A percentile compares a stretch with the other conserved stretches of the same genome.
Evolutionary conservation across 2,888 invertebrate genomes (phyloP).

Genomic region (Phyllotreta cruciferae): DNA sequence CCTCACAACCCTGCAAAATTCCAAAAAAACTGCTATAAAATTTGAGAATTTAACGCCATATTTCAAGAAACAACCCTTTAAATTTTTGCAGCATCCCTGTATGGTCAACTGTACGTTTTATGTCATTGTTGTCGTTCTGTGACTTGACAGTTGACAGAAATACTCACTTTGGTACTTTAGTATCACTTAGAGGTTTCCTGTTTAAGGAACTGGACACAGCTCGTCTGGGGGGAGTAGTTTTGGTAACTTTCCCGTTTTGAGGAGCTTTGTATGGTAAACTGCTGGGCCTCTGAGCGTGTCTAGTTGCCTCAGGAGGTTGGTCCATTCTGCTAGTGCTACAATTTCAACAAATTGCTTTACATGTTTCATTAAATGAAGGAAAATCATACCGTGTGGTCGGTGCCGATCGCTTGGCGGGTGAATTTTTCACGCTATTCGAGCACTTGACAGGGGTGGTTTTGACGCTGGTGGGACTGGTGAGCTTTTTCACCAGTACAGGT

Average conservation of each 20-base stretch:
- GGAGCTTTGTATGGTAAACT: constrained; percentile 71
- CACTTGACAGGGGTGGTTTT: constrained; percentile 28
- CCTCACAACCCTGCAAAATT: constrained; percentile 69
- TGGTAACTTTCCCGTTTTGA: constrained; percentile 52
- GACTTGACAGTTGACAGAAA: neutral
- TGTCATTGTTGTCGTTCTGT: no score
- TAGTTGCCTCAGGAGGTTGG: constrained; percentile 57
- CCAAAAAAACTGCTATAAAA: constrained; percentile 10
- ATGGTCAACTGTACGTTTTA: no score
- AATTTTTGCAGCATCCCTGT: no score
- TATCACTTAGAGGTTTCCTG: constrained; percentile 60
- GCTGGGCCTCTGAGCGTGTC: constrained; percentile 67
- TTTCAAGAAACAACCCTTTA: neutral
- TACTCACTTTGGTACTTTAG: constrained; percentile 61
- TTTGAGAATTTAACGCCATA: neutral
- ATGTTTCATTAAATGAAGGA: constrained; percentile 4
- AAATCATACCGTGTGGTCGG: constrained; percentile 47
- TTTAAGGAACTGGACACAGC: constrained; percentile 74
- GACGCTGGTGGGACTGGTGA: constrained; percentile 54
- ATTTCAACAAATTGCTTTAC: constrained; percentile 24
- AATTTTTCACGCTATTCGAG: constrained; percentile 39
- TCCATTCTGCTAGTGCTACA: constrained; percentile 70
- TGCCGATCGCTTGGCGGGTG: constrained; percentile 42
- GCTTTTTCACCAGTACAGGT: constrained; percentile 63
- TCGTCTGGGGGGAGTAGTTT: constrained; percentile 64